phyloP scores from a whole-genome alignment of 2,113 vertebrate genomes.

The Polypterus senegalus region DNA sequence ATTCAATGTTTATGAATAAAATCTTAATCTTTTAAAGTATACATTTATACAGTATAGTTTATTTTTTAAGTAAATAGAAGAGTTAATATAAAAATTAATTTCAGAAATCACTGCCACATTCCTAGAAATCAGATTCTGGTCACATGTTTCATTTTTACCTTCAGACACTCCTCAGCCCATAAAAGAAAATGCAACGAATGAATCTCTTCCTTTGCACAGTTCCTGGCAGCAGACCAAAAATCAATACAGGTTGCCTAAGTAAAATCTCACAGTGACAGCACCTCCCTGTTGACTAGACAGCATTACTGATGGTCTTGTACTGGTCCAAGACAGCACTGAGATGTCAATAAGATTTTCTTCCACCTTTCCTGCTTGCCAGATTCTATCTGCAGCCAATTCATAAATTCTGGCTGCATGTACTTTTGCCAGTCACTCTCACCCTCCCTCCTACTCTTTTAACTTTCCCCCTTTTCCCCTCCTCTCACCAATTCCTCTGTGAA shows the following conservation, averaged over 20 bases:
- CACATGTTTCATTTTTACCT: not conserved
- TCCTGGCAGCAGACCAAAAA: conserved; percentile 32
- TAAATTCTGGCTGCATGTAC: conserved; percentile 53
- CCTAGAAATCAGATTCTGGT: not conserved
- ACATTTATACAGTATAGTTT: too few species aligned
- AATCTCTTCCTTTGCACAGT: conserved; percentile 21
- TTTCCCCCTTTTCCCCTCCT: conserved; percentile 36
- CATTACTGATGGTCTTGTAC: conserved; percentile 43
- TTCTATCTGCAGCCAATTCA: conserved; percentile 54
- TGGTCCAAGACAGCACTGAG: conserved; percentile 38
- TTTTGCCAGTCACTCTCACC: conserved; percentile 36
- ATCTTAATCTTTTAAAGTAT: too few species aligned
- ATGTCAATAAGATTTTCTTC: conserved; percentile 65
- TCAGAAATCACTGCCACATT: not conserved
- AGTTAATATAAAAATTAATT: too few species aligned
- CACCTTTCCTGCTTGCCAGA: conserved; percentile 49
- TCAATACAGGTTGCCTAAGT: conserved; percentile 49
- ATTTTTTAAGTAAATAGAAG: too few species aligned
- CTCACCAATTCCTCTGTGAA: conserved; percentile 51
- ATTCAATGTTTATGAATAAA: too few species aligned
- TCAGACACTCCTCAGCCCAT: conserved; percentile 4
- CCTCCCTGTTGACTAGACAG: conserved; percentile 32
- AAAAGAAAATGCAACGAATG: conserved; percentile 9
- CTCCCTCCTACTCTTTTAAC: conserved; percentile 33
- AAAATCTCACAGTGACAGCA: conserved; percentile 43